Evolutionary conservation across 2,888 invertebrate genomes (phyloP), one percentile per base, ranked within the genome.

Genomic region (Ametastegia equiseti): DNA sequence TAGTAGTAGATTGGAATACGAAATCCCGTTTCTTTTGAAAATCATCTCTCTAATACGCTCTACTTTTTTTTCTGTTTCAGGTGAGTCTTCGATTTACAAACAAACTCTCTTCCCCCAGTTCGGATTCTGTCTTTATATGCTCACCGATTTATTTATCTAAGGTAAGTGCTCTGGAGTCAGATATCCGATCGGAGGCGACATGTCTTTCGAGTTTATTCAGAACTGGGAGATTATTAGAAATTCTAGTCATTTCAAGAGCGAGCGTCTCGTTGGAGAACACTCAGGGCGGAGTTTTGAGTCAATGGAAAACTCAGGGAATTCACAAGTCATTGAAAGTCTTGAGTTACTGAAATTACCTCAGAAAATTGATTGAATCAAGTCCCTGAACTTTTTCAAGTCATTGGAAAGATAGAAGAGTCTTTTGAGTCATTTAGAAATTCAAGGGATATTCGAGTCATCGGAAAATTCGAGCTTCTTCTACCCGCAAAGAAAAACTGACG

Each of bases 11-110:
- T n/a, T n/a, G n/a, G n/a, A n/a, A n/a, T n/a, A n/a, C n/a, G n/a
- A n/a, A n/a, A n/a, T n/a, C n/a, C n/a, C n/a, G n/a, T n/a, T n/a
- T n/a, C n/a, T n/a, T n/a, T 2, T 27, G 15, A 15, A 30, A 71
- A 71, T 47, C n/a, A 3, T 42, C 9, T 30, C 27, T 47, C 27
- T 45, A n/a, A 71, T 13, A 15, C 47, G 0, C 6, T 3, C 30
- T 30, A 2, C n/a, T 42, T 47, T 27, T 30, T 23, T 71, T 4
- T 71, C 30, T 71, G 71, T 71, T 71, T 71, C 71, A 71, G 71
- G 71, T 50, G 23, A 75, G 75, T 75, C n/a, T 50, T 6, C 15
- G 60, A 60, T 30, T 30, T 13, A 60, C 27, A 30, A 30, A 60
- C 30, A 60, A 60, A n/a, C n/a, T n/a, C 30, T 27, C 6, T 60